A percentile compares a stretch with the other conserved stretches of the same genome.
phyloP scores from a whole-genome alignment of 2,888 invertebrate genomes.

The Nomada ferruginata region DNA sequence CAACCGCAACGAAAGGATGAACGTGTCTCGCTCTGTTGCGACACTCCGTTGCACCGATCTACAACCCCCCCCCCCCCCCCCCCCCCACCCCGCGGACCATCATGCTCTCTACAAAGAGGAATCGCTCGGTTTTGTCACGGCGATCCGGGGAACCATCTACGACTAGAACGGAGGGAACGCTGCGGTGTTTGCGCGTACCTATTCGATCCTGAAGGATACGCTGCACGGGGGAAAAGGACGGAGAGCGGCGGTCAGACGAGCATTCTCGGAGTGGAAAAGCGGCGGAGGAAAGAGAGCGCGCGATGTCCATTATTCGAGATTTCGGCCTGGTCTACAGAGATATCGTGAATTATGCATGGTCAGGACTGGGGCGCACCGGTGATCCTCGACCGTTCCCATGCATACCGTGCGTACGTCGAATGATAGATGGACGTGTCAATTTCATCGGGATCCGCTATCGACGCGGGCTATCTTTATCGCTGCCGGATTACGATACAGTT shows the following conservation, averaged over 20 bases:
- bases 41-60: neutral
- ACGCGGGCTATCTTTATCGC: conserved; percentile 75
- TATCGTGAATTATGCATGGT: conserved; percentile 82
- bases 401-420: conserved; percentile 71
- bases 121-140: too few relatives aligned
- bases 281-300: conserved; percentile 36
- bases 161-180: too few relatives aligned
- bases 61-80: neutral
- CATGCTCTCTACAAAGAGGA: too few relatives aligned
- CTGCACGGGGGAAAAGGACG: neutral
- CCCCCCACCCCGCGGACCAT: too few relatives aligned
- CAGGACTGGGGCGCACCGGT: conserved; percentile 67
- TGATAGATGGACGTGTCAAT: conserved; percentile 81
- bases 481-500: conserved; percentile 54
- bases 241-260: neutral
- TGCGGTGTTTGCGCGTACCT: too few relatives aligned
- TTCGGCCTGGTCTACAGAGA: conserved; percentile 78
- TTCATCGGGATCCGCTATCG: conserved; percentile 75
- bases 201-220: neutral
- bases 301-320: conserved; percentile 77
- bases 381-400: conserved; percentile 71
- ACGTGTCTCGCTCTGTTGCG: neutral
- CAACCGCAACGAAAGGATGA: conserved; percentile 15
- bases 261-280: conserved; percentile 42
- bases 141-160: too few relatives aligned